Base-by-base conservation (phyloP, 2,888 invertebrate species). In the Crocallis elinguaria region DNA sequence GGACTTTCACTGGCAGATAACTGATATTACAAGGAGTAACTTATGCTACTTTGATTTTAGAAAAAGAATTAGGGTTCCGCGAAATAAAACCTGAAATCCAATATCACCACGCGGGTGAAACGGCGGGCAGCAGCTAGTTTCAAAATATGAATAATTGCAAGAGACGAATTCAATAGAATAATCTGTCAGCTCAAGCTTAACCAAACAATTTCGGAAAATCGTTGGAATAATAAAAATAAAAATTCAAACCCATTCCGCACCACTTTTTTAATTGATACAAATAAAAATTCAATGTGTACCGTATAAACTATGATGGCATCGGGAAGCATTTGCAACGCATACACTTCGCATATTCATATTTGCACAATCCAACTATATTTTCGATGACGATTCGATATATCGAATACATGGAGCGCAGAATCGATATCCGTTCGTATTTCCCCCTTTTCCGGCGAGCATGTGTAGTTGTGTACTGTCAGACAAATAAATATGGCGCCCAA, bases 401-500 rank as follows among this genome's bases (percentile, higher is more conserved):
- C 49, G 48, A 49, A 33, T 50, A 58, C 30, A 58, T 35, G 48
- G 6, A 57, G 48, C 46, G 30, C 19, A 36, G 55, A 61, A 58
- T 56, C 61, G 58, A 58, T 61, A 53, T 61, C 58, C 61, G 61
- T 44, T 45, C 49, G 45, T 30, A 56, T 56, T 58, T 58, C 56
- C 54, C 53, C 29, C 25, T 32, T 30, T 45, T 56, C 44, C 46
- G 55, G 32, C n/a, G 14, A 29, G 23, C 41, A 44, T 37, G 32
- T 36, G 42, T 43, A 53, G 45, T 45, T 37, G 32, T 36, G 42
- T 43, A 53, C 51, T 45, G 51, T 45, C 45, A 45, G 32, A 19
- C 37, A 38, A 52, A 46, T 42, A 52, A 52, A 52, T 52, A 27
- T 37, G 42, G 37, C 23, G 37, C 19, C n/a, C 36, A 39, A 27